Base-by-base conservation (phyloP, 2,113 vertebrate genomes). In the Hemiscyllium ocellatum region DNA sequence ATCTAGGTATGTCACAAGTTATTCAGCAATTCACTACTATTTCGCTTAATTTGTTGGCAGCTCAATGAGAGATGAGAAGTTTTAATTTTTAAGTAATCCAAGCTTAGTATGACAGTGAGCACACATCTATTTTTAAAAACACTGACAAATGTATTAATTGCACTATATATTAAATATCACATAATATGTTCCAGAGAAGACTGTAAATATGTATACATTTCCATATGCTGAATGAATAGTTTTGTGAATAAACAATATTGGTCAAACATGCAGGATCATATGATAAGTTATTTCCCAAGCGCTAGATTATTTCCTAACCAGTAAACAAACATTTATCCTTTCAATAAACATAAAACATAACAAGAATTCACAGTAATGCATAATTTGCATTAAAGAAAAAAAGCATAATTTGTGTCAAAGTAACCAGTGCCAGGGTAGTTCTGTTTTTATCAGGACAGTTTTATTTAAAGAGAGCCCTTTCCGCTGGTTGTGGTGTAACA, bases 221-320 rank as follows among this genome's bases (percentile, higher is more conserved):
- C 15, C 65, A 50, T 15, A 33, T 72, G 47, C n/a, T 52, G 26
- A 95, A 70, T 95, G 2, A 95, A 72, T 72, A 47, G 65, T 42
- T 95, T 94, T 95, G 13, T 72, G 37, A 95, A 93, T 93, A 93
- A 95, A 95, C 42, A 72, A 26, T 70, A 37, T 95, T 72, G 94
- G 10, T 72, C 76, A 69, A 72, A 52, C 24, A 72, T 95, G 47
- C 50, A 22, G 69, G 19, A 95, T 69, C 2, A 29, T 95, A 72
- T 95, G 33, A 37, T 2, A 91, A 29, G 3, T 94, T 13, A 69
- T 68, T 94, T 94, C 65, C 42, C 69, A 72, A 29, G 61, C 20
- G n/a, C 89, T 66, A 4, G n/a, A 15, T 66, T n/a, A 91, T 37
- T 66, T 91, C 56, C 17, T n/a, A 68, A n/a, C 61, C 61, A 37